Evolutionary conservation across 2,888 invertebrate species (phyloP).

Genomic region (Diloba caeruleocephala): DNA sequence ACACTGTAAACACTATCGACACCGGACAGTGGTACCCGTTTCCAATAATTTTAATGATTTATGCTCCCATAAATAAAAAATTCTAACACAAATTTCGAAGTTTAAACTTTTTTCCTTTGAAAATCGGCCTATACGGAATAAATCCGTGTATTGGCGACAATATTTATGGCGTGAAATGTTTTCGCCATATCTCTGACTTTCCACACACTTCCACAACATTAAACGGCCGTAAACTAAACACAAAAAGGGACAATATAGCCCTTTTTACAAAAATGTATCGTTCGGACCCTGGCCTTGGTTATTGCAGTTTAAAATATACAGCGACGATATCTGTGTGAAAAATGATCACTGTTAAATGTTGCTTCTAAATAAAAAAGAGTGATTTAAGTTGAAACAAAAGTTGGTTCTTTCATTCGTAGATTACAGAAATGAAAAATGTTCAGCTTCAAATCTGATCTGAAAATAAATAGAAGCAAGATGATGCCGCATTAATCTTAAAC

Average conservation of each 20-base stretch:
- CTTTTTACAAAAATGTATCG: constrained; percentile 61
- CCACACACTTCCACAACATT: constrained; percentile 85
- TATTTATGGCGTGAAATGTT: constrained; percentile 80
- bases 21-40: constrained; percentile 15
- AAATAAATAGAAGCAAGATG: constrained; percentile 41
- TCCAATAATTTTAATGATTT: constrained; percentile 22
- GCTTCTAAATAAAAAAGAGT: constrained; percentile 31
- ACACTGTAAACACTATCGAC: constrained; percentile 36
- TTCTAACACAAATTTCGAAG: constrained; percentile 35
- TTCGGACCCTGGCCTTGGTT: constrained; percentile 55
- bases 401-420: constrained; percentile 13
- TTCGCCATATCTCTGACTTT: constrained; percentile 75
- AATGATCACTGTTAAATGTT: constrained; percentile 32
- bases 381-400: constrained; percentile 27
- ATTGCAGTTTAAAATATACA: constrained; percentile 52
- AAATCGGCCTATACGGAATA: constrained; percentile 40
- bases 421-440: constrained; percentile 33
- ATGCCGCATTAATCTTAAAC: constrained; percentile 45
- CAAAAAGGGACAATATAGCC: constrained; percentile 71
- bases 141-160: constrained; percentile 68
- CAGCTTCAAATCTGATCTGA: constrained; percentile 25
- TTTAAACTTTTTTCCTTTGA: constrained; percentile 31
- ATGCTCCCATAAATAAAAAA: constrained; percentile 43
- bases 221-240: constrained; percentile 76
- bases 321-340: constrained; percentile 39